phyloP scores from a whole-genome alignment of 2,888 invertebrate genomes.

The Epistrophella euchroma region DNA sequence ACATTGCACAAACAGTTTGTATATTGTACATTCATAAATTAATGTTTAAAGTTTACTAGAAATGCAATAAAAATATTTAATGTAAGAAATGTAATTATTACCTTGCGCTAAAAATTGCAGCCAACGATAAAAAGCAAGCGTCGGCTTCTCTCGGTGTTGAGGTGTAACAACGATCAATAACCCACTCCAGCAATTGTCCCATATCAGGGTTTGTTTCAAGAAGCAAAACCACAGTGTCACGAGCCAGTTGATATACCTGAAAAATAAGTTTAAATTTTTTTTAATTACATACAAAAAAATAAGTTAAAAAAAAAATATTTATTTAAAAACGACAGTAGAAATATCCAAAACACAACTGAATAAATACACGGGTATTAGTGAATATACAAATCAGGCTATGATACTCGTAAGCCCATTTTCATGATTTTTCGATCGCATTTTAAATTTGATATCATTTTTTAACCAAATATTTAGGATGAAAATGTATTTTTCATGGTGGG shows the following conservation, averaged over 20 bases:
- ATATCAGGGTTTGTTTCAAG: conserved; percentile 98
- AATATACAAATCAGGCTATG: no score
- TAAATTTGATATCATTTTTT: no score
- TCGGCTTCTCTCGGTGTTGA: conserved; percentile 95
- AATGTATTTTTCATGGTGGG: no score
- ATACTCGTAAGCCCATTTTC: no score
- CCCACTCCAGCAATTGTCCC: conserved; percentile 97
- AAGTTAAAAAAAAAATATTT: no score
- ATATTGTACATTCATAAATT: no score
- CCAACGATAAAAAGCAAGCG: conserved; percentile 97
- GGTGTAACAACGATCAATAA: conserved; percentile 98
- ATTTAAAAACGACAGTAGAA: no score
- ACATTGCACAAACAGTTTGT: no score
- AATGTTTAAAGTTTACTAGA: background rate
- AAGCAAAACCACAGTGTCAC: conserved; percentile 96
- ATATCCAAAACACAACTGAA: no score
- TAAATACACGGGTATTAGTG: no score
- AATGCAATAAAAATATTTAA: background rate
- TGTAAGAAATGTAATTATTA: conserved; percentile 82
- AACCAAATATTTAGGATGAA: no score
- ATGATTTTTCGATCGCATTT: no score
- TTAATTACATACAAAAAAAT: background rate
- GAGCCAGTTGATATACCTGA: conserved; percentile 94
- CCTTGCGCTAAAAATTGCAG: conserved; percentile 98
- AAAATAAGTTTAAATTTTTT: conserved; percentile 77